Conservation (phyloP, 2,888 invertebrate species). For the Plebejus anna region DNA sequence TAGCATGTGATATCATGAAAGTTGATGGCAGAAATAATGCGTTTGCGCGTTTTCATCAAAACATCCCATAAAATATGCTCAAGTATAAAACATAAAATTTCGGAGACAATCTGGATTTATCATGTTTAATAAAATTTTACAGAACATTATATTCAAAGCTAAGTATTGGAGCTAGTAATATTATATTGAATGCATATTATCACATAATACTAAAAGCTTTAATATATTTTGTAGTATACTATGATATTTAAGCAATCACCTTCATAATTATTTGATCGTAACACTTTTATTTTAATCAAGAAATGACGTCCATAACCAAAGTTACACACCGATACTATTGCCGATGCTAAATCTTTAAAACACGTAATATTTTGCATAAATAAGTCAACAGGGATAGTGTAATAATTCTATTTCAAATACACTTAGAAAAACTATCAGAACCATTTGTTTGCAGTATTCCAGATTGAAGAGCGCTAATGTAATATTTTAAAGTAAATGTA, state of each 20-base stretch:
- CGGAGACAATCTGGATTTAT: neutral
- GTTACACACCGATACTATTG: too few relatives aligned
- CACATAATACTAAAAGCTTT: too few relatives aligned
- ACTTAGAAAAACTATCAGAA: neutral
- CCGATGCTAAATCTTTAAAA: too few relatives aligned
- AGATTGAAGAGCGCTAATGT: neutral
- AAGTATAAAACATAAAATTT: slow-evolving; percentile 19
- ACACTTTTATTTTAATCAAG: too few relatives aligned
- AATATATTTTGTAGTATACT: too few relatives aligned
- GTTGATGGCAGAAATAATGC: slow-evolving; percentile 43
- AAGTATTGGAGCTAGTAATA: neutral
- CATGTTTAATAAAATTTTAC: neutral
- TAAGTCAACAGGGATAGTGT: neutral
- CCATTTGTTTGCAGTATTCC: neutral
- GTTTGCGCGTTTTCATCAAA: slow-evolving; percentile 50
- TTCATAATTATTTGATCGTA: too few relatives aligned
- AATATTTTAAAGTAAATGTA: slow-evolving; percentile 11
- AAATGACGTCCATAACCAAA: too few relatives aligned
- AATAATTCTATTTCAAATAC: neutral
- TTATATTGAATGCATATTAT: too few relatives aligned
- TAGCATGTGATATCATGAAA: slow-evolving; percentile 44
- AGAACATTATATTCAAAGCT: neutral
- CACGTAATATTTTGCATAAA: too few relatives aligned
- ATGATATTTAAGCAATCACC: too few relatives aligned
- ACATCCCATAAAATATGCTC: slow-evolving; percentile 40